Conservation (phyloP, 2,888 invertebrate species). For the Dorcus parallelipipedus region DNA sequence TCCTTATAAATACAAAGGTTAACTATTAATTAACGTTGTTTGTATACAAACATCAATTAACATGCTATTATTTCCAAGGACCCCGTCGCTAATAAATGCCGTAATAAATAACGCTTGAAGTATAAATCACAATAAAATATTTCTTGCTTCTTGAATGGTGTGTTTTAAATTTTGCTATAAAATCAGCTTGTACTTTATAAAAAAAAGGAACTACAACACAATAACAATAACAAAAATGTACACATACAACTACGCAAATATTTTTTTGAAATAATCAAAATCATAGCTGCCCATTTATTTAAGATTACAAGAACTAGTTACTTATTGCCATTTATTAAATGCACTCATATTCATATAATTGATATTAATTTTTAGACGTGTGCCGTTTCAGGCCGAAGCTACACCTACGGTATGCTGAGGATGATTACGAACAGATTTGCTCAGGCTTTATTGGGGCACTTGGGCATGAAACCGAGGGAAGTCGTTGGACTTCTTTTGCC, state of each 20-base stretch:
- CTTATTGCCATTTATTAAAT: not conserved
- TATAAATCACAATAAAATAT: too few relatives aligned
- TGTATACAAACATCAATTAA: too few relatives aligned
- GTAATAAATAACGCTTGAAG: not conserved
- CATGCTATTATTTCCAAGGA: too few relatives aligned
- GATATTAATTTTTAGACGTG: conserved; percentile 56
- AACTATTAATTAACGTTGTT: too few relatives aligned
- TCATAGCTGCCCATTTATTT: not conserved
- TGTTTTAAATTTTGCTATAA: too few relatives aligned
- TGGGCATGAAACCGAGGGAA: conserved; percentile 60
- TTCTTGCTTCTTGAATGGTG: too few relatives aligned
- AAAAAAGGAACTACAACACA: too few relatives aligned
- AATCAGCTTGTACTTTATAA: too few relatives aligned
- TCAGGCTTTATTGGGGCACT: conserved; percentile 54
- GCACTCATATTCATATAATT: conserved; percentile 1
- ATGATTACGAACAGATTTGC: conserved; percentile 59
- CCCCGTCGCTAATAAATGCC: not conserved
- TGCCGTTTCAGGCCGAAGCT: conserved; percentile 62
- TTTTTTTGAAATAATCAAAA: too few relatives aligned
- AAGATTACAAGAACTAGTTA: not conserved
- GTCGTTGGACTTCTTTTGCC: conserved; percentile 65
- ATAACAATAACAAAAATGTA: too few relatives aligned
- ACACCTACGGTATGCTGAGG: conserved; percentile 61
- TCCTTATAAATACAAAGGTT: too few relatives aligned
- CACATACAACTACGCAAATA: too few relatives aligned